These are phyloP conservation scores for Taenioides sp. DNA, from an alignment of 2,797 vertebrate genomes.

Conservation along the genomic window DNA sequence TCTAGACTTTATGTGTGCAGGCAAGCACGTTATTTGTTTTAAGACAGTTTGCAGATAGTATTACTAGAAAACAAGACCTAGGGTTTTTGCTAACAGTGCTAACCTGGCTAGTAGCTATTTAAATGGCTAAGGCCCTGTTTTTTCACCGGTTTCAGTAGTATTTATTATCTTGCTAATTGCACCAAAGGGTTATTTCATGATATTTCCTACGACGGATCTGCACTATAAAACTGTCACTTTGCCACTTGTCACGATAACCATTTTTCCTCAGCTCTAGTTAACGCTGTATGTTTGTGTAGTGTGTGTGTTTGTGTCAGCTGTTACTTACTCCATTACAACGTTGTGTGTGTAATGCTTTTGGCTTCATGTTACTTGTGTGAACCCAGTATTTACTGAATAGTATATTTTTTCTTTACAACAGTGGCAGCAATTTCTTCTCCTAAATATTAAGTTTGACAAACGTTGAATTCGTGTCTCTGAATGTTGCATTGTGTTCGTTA, in stretches of 20 bases:
- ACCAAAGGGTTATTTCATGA: not conserved
- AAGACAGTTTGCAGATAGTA: constrained; percentile 3
- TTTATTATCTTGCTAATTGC: not conserved
- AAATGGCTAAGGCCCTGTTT: constrained; percentile 35
- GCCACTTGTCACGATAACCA: not conserved
- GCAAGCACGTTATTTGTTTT: not conserved
- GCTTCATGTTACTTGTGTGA: constrained; percentile 9
- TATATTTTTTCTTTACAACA: not conserved
- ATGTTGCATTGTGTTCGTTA: constrained; percentile 7
- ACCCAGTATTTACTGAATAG: not conserved
- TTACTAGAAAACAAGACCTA: constrained; percentile 28
- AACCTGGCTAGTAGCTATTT: constrained; percentile 38
- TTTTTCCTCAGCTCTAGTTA: not conserved
- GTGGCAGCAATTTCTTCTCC: not conserved
- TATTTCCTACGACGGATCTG: not conserved
- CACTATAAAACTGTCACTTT: constrained; percentile 16
- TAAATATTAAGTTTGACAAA: not conserved
- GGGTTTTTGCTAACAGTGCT: constrained; percentile 28
- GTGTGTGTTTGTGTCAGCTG: not conserved
- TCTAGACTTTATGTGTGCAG: not conserved
- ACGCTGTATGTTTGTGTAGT: not conserved
- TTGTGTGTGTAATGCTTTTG: not conserved
- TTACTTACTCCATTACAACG: not conserved
- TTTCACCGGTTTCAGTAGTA: constrained; percentile 9
- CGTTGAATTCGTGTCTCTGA: not conserved